phyloP scores from a whole-genome alignment of 2,113 vertebrate genomes.

The Anthoscopus minutus region DNA sequence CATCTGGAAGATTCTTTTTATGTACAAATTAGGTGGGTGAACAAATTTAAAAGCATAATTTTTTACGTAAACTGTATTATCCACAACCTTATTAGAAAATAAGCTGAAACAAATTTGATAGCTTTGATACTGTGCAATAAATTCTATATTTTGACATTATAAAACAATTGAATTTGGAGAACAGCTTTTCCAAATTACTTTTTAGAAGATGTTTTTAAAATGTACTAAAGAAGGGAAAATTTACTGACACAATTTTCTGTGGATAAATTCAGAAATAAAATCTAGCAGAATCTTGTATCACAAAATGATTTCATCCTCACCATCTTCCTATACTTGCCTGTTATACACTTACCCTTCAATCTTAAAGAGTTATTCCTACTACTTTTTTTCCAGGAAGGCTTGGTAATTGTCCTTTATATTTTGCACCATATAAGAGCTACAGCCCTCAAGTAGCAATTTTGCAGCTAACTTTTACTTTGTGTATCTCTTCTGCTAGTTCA shows the following conservation, averaged over 20 bases:
- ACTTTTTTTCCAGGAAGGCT: background rate
- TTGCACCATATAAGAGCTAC: background rate
- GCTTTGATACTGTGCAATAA: background rate
- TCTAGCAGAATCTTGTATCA: background rate
- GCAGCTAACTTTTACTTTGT: constrained; percentile 5
- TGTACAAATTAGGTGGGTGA: background rate
- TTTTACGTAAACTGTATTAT: background rate
- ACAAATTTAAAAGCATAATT: background rate
- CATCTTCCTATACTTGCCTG: background rate
- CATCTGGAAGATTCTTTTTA: background rate
- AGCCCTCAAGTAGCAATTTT: constrained; percentile 17
- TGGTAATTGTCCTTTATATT: background rate
- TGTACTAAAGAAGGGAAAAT: background rate
- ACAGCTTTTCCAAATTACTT: background rate
- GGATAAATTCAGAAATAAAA: constrained; percentile 13
- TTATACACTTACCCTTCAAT: background rate
- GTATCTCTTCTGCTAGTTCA: background rate
- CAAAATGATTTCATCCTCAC: background rate
- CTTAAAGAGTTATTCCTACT: background rate
- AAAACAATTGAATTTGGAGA: background rate
- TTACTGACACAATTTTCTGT: background rate
- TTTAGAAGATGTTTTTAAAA: background rate
- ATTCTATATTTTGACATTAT: background rate
- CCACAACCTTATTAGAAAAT: background rate
- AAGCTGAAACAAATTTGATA: background rate